These are phyloP conservation scores for Pholis gunnellus DNA, from an alignment of 2,113 vertebrate genomes.

Conservation along the genomic window DNA sequence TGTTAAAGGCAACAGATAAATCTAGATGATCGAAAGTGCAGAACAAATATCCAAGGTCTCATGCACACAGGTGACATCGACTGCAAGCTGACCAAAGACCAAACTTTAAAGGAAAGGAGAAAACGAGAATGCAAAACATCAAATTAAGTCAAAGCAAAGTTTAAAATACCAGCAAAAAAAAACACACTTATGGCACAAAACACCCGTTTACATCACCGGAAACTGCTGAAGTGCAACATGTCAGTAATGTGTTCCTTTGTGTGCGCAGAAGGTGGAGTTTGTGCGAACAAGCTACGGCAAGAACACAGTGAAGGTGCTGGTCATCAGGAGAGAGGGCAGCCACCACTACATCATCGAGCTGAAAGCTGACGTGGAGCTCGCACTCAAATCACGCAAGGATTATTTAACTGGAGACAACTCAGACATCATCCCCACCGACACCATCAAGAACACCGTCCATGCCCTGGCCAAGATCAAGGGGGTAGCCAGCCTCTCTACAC, in stretches of 20 bases:
- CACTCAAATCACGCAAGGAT: slow-evolving; percentile 88
- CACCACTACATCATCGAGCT: slow-evolving; percentile 90
- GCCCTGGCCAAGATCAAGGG: slow-evolving; percentile 92
- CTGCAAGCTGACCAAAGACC: background rate
- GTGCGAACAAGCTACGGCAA: slow-evolving; percentile 94
- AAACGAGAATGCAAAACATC: background rate
- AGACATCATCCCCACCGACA: slow-evolving; percentile 96
- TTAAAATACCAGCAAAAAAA: background rate
- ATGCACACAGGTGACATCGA: background rate
- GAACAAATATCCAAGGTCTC: background rate
- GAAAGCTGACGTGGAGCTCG: slow-evolving; percentile 89
- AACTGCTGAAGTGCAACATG: background rate
- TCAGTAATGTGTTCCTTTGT: background rate
- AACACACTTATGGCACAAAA: background rate
- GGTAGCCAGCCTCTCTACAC: slow-evolving; percentile 78
- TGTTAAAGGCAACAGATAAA: background rate
- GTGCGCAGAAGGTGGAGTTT: slow-evolving; percentile 89
- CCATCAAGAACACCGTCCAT: slow-evolving; percentile 95
- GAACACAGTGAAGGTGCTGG: slow-evolving; percentile 90
- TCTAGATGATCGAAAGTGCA: background rate
- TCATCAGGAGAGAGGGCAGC: slow-evolving; percentile 85
- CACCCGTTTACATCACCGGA: background rate
- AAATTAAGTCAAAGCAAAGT: background rate
- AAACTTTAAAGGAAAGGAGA: background rate
- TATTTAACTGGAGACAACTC: slow-evolving; percentile 91